Percentiles rank a stretch among this genome's conserved stretches.
These are phyloP conservation scores for Drosophila willistoni DNA, from an alignment of 1,140 invertebrate species.

Conservation along the genomic window DNA sequence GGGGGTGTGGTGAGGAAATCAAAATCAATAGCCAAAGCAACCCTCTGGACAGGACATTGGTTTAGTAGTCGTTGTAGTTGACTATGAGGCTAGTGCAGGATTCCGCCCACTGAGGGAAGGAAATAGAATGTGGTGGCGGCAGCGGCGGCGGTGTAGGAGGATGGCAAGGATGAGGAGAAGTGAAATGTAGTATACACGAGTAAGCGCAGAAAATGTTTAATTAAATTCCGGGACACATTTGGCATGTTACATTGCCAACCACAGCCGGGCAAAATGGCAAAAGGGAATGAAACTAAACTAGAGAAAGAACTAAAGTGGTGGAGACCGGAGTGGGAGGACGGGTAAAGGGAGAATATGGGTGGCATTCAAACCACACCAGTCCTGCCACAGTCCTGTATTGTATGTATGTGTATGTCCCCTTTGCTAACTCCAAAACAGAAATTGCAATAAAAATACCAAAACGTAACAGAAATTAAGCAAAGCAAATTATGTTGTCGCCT, in stretches of 20 bases:
- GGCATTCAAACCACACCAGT: conserved; percentile 13
- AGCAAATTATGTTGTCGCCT: conserved; percentile 73
- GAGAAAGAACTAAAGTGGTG: background rate
- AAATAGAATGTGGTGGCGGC: background rate
- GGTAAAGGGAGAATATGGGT: background rate
- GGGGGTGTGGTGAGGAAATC: too few species aligned
- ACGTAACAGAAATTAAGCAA: conserved; percentile 76
- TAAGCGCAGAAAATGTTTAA: conserved; percentile 81
- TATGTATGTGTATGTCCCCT: conserved; percentile 7
- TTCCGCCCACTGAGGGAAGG: conserved; percentile 5
- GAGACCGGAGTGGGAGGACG: too few species aligned
- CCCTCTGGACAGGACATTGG: conserved; percentile 54
- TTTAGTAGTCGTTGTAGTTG: conserved; percentile 14
- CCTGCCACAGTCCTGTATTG: conserved; percentile 12
- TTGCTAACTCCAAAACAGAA: conserved; percentile 64
- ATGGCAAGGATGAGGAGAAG: conserved; percentile 7
- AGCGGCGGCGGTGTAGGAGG: background rate
- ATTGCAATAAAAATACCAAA: conserved; percentile 79
- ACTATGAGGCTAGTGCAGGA: background rate
- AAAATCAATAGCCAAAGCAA: conserved; percentile 63
- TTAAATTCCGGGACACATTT: conserved; percentile 81
- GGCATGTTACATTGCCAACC: conserved; percentile 77
- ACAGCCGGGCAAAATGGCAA: conserved; percentile 39
- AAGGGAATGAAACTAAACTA: background rate
- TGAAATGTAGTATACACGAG: conserved; percentile 60